phyloP scores from a whole-genome alignment of 2,113 vertebrate genomes.

The Thalassarche chlororhynchos region DNA sequence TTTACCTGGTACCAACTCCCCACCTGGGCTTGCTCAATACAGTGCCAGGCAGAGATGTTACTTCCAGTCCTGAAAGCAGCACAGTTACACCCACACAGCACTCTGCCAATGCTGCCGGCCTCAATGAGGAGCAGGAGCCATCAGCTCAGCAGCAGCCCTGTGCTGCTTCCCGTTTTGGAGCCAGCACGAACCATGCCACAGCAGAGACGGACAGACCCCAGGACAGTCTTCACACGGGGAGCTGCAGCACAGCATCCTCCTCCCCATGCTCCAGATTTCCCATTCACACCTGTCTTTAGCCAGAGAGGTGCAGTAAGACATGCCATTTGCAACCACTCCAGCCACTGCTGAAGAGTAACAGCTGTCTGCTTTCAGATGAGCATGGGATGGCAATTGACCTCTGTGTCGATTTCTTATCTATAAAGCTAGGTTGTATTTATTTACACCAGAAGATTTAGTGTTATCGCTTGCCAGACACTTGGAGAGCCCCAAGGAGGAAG shows the following conservation, averaged over 20 bases:
- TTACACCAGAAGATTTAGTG: not conserved
- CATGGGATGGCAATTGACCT: not conserved
- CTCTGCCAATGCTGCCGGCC: not conserved
- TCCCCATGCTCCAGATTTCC: not conserved
- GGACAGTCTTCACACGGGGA: not conserved
- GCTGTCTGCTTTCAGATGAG: not conserved
- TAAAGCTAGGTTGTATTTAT: not conserved
- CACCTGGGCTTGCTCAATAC: not conserved
- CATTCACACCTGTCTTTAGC: not conserved
- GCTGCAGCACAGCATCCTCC: not conserved
- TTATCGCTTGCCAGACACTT: not conserved
- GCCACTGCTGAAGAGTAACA: not conserved
- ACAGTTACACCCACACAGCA: not conserved
- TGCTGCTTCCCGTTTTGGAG: not conserved
- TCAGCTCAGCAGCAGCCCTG: not conserved
- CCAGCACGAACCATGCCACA: rapidly evolving
- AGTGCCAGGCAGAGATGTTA: not conserved
- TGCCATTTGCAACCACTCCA: not conserved
- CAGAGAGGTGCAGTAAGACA: not conserved
- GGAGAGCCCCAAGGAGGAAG: not conserved
- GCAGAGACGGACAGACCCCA: not conserved
- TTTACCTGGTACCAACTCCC: not conserved
- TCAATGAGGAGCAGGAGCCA: not conserved
- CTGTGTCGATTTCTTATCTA: not conserved
- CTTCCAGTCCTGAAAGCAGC: not conserved